These are phyloP conservation scores for Embiotoca jacksoni DNA, from an alignment of 2,113 vertebrate genomes.

Conservation along the genomic window DNA sequence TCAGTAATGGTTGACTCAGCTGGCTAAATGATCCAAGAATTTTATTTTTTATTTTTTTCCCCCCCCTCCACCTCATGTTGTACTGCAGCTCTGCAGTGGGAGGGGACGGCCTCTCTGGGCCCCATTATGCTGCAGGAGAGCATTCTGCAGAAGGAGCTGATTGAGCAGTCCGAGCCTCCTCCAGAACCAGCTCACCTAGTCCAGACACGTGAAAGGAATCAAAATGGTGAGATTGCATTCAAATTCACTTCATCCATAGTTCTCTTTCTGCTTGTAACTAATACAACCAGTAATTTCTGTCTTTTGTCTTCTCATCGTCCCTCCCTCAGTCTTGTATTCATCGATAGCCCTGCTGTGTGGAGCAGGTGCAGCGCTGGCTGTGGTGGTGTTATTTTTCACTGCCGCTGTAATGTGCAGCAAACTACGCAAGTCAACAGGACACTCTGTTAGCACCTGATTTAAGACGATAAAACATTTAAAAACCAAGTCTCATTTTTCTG, in stretches of 20 bases:
- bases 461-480: constrained; percentile 56
- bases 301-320: not conserved
- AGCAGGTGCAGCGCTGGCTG: constrained; percentile 24
- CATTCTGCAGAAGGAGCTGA: not conserved
- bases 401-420: constrained; percentile 27
- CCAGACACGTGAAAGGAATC: not conserved
- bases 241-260: not conserved
- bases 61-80: not conserved
- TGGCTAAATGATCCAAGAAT: constrained; percentile 5
- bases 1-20: constrained; percentile 26
- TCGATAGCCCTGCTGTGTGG: constrained; percentile 37
- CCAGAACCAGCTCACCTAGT: constrained; percentile 6
- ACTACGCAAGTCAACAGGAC: not conserved
- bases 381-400: constrained; percentile 34
- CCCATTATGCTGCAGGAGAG: constrained; percentile 57
- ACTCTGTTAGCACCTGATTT: constrained; percentile 49
- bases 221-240: constrained; percentile 11
- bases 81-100: constrained; percentile 42
- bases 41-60: not conserved
- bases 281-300: constrained; percentile 5
- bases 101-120: constrained; percentile 39
- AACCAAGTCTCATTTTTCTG: not conserved
- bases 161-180: not conserved
- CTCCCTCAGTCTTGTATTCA: constrained; percentile 18
- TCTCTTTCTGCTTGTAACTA: not conserved